These are phyloP conservation scores for Brachypalpus laphriformis DNA, from an alignment of 2,888 invertebrate genomes.

Conservation along the genomic window DNA sequence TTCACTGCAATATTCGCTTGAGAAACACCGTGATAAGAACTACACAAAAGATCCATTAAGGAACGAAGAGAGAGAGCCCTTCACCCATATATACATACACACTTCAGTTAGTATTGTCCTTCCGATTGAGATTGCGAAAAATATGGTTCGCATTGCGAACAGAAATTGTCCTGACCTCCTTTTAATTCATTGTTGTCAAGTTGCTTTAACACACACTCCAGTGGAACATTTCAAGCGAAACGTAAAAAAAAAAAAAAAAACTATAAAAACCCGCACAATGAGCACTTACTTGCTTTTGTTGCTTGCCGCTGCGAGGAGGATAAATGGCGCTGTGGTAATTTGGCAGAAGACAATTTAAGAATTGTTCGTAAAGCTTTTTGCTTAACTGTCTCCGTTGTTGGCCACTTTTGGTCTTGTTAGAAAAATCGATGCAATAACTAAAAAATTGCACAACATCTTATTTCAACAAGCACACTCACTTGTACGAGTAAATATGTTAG, in stretches of 20 bases:
- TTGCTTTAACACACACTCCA: constrained; percentile 40
- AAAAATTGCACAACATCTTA: constrained; percentile 21
- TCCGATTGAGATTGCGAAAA: constrained; percentile 49
- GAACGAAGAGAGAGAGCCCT: constrained; percentile 13
- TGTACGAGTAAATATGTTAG: too few species aligned
- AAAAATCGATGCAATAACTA: constrained; percentile 44
- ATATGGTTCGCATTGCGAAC: constrained; percentile 21
- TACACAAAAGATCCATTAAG: constrained; percentile 65
- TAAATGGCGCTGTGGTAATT: constrained; percentile 47
- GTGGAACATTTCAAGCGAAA: constrained; percentile 43
- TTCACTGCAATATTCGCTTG: not conserved
- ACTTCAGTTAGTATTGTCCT: constrained; percentile 44
- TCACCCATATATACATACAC: constrained; percentile 14
- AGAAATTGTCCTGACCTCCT: constrained; percentile 43
- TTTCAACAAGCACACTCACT: not conserved
- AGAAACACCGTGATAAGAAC: not conserved
- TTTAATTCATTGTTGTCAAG: constrained; percentile 69
- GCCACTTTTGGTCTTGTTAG: constrained; percentile 41
- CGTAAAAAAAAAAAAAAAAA: not conserved
- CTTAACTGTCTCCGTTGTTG: constrained; percentile 33
- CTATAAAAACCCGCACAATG: constrained; percentile 5
- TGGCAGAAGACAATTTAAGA: constrained; percentile 49
- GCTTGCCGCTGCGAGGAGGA: not conserved
- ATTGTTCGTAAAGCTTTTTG: constrained; percentile 56
- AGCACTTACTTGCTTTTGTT: constrained; percentile 28